Evolutionary conservation across 2,888 invertebrate genomes (phyloP).

Genomic region (Agrochola circellaris): DNA sequence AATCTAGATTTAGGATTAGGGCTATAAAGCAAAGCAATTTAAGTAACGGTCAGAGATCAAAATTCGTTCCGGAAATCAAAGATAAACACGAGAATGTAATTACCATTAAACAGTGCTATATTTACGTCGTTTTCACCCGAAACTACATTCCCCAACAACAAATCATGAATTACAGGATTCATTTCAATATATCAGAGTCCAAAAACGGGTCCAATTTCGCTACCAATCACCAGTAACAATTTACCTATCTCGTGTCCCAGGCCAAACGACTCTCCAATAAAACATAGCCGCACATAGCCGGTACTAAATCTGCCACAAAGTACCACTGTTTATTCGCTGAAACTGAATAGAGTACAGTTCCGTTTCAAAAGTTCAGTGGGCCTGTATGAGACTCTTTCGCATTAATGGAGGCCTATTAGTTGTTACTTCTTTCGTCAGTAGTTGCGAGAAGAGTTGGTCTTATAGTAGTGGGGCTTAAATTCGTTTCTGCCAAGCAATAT

Average conservation of each 20-base stretch:
- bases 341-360: slow-evolving; percentile 68
- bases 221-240: slow-evolving; percentile 65
- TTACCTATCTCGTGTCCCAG: slow-evolving; percentile 62
- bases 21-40: background rate
- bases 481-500: background rate
- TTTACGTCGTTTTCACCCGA: slow-evolving; percentile 3
- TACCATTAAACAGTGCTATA: slow-evolving; percentile 10
- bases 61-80: background rate
- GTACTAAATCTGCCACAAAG: slow-evolving; percentile 66
- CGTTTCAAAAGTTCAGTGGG: slow-evolving; percentile 72
- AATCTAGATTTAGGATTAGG: slow-evolving; percentile 38
- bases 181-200: slow-evolving; percentile 61
- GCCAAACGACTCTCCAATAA: slow-evolving; percentile 56
- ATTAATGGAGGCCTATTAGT: slow-evolving; percentile 78
- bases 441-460: background rate
- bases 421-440: slow-evolving; percentile 7
- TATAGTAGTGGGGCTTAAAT: background rate
- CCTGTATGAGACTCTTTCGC: slow-evolving; percentile 67
- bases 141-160: slow-evolving; percentile 44
- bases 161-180: slow-evolving; percentile 58
- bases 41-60: background rate
- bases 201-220: slow-evolving; percentile 57
- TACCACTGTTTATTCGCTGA: slow-evolving; percentile 63
- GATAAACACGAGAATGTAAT: background rate
- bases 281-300: slow-evolving; percentile 47